Conservation (phyloP, 2,113 vertebrate genomes). For the Dromaius novaehollandiae region DNA sequence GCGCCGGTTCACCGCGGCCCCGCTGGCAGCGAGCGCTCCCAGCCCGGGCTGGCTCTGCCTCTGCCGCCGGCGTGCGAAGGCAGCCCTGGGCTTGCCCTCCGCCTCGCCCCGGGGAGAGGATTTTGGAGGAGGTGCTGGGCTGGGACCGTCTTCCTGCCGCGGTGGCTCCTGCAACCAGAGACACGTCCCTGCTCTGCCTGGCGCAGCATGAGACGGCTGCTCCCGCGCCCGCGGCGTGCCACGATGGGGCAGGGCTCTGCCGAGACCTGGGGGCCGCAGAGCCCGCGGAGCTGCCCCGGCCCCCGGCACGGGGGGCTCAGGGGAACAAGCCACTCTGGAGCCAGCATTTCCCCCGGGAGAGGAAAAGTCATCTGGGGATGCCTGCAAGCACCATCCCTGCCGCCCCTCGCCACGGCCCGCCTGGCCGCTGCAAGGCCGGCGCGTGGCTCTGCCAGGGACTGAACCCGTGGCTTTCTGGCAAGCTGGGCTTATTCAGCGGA, state of each 20-base stretch:
- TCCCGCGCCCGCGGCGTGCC: no score
- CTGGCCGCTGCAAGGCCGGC: background rate
- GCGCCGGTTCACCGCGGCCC: conserved; percentile 34
- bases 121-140: background rate
- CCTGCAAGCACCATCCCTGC: no score
- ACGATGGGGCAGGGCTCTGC: no score
- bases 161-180: background rate
- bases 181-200: no score
- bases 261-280: no score
- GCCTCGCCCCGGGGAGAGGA: background rate
- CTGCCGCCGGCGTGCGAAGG: no score
- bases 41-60: background rate
- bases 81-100: no score
- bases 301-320: background rate
- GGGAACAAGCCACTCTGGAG: background rate
- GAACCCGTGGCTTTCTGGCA: background rate
- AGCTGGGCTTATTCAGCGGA: background rate
- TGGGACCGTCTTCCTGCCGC: background rate
- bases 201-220: no score
- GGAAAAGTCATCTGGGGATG: background rate
- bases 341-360: background rate
- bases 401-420: background rate
- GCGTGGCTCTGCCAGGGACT: background rate
- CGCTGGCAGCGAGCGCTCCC: background rate
- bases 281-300: no score